Conservation (phyloP, 2,113 vertebrate species). For the Myodes glareolus region DNA sequence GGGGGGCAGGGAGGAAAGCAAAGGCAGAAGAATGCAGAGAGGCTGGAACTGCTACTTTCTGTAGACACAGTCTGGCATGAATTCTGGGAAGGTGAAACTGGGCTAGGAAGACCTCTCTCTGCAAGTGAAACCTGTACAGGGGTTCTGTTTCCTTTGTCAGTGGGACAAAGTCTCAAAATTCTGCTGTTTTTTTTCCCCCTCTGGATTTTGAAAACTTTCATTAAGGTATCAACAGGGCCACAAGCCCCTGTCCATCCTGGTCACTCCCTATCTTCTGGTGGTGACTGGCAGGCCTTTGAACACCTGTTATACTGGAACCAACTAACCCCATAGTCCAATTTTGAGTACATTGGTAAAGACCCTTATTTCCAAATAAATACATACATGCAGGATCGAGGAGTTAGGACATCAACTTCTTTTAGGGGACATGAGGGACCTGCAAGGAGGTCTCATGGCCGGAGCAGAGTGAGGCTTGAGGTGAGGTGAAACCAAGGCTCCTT, state of each 20-base stretch:
- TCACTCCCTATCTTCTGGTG: background rate
- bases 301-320: background rate
- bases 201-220: background rate
- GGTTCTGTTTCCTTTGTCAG: background rate
- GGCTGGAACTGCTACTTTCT: accelerated
- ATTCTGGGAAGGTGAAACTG: background rate
- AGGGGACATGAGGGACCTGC: background rate
- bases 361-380: background rate
- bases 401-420: background rate
- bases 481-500: background rate
- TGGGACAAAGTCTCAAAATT: background rate
- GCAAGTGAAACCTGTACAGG: background rate
- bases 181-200: background rate
- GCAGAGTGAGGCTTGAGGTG: background rate
- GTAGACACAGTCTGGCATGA: background rate
- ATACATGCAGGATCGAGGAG: background rate
- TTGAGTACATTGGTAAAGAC: background rate
- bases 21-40: background rate
- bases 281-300: background rate
- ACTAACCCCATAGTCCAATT: background rate
- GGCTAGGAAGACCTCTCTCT: background rate
- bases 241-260: background rate
- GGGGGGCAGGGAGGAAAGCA: background rate
- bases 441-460: background rate
- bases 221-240: background rate